Conservation (phyloP, 2,888 invertebrate species). For the Pandemis heparana region DNA sequence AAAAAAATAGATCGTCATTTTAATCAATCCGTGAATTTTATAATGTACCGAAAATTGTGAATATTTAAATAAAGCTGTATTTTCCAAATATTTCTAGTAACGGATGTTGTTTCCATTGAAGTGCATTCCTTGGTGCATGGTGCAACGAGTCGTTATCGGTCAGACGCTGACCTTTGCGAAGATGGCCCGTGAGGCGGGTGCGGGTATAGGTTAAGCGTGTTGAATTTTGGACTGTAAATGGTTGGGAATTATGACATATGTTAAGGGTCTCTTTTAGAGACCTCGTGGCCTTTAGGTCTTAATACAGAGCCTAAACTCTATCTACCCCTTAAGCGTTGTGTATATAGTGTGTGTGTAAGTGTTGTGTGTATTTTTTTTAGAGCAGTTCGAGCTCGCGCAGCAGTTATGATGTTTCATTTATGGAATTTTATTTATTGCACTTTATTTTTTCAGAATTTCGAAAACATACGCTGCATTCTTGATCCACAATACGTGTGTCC, state of each 20-base stretch:
- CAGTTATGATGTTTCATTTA: too few species aligned
- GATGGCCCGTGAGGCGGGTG: constrained; percentile 60
- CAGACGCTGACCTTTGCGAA: constrained; percentile 75
- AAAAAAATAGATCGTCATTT: not conserved
- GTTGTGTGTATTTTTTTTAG: too few species aligned
- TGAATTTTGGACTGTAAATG: constrained; percentile 13
- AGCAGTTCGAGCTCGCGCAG: too few species aligned
- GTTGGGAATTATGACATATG: constrained; percentile 12
- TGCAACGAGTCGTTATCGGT: constrained; percentile 82
- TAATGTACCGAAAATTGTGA: not conserved
- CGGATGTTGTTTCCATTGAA: constrained; percentile 11
- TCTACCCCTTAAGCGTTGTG: too few species aligned
- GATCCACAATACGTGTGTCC: not conserved
- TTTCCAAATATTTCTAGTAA: not conserved
- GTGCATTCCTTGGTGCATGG: constrained; percentile 50
- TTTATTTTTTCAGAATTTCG: not conserved
- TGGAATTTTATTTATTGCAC: too few species aligned
- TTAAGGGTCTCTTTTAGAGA: not conserved
- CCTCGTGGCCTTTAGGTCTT: too few species aligned
- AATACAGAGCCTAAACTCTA: too few species aligned
- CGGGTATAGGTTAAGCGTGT: constrained; percentile 15
- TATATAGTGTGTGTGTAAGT: too few species aligned
- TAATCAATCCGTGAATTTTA: not conserved
- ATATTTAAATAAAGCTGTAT: not conserved
- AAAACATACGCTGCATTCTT: not conserved